Conservation (phyloP, 2,888 invertebrate genomes). For the Drosophila mulleri region DNA sequence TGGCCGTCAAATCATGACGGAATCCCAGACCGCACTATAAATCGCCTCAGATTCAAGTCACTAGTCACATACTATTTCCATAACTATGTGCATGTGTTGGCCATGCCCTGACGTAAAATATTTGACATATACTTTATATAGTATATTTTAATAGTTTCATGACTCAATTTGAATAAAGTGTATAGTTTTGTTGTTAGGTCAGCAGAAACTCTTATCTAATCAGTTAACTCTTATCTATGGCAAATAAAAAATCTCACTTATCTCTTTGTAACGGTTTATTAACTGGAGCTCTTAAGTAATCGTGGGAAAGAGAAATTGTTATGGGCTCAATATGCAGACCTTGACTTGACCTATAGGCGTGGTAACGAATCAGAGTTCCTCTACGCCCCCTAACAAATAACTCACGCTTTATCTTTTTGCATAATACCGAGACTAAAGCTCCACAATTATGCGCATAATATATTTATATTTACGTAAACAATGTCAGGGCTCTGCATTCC, state of each 20-base stretch:
- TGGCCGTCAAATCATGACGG: conserved; percentile 35
- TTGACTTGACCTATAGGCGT: neutral
- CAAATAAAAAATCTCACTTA: conserved; percentile 1
- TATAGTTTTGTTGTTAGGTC: neutral
- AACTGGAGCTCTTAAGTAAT: neutral
- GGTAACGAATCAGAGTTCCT: conserved; percentile 43
- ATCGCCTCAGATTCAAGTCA: neutral
- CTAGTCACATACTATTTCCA: neutral
- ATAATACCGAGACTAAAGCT: conserved; percentile 40
- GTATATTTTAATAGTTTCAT: neutral
- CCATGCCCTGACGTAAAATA: neutral
- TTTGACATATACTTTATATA: neutral
- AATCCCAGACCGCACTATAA: conserved; percentile 9
- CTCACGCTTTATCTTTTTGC: conserved; percentile 42
- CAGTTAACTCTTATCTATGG: neutral
- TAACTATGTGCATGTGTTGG: conserved; percentile 7
- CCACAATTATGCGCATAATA: conserved; percentile 74
- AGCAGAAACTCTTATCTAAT: neutral
- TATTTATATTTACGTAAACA: conserved; percentile 65
- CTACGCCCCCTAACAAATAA: conserved; percentile 62
- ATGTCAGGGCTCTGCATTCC: conserved; percentile 15
- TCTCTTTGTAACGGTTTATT: neutral
- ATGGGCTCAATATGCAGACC: conserved; percentile 49
- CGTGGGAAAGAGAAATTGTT: conserved; percentile 63
- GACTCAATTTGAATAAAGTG: neutral